Conservation (phyloP, 2,888 invertebrate genomes). For the Drosophila hawaiiensis region DNA sequence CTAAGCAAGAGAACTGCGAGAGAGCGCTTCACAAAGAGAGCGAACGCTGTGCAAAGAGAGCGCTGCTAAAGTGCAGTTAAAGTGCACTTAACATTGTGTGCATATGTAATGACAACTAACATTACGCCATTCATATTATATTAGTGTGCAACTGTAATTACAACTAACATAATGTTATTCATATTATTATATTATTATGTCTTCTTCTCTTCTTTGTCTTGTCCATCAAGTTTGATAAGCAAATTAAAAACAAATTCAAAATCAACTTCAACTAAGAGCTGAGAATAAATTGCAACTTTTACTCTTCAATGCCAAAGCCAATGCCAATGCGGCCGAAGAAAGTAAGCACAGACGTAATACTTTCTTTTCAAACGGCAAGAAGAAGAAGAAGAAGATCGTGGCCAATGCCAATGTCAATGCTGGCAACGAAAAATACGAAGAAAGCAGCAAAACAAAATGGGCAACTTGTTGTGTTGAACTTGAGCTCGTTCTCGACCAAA, state of each 20-base stretch:
- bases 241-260: neutral
- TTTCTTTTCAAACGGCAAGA: constrained; percentile 57
- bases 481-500: constrained; percentile 72
- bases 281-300: constrained; percentile 44
- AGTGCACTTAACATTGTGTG: neutral
- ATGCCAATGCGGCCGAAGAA: constrained; percentile 41
- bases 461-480: constrained; percentile 64
- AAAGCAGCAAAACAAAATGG: constrained; percentile 77
- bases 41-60: neutral
- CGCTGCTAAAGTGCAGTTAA: neutral
- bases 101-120: neutral
- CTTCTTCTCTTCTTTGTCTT: neutral
- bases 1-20: neutral
- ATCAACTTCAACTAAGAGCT: neutral
- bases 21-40: neutral
- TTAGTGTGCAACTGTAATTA: neutral
- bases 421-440: constrained; percentile 64
- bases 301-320: constrained; percentile 43
- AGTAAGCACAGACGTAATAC: constrained; percentile 69
- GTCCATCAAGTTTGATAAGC: neutral
- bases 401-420: constrained; percentile 57
- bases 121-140: neutral
- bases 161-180: neutral
- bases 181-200: too few relatives aligned
- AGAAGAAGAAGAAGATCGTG: constrained; percentile 26